These are phyloP conservation scores for Aphelenchoides avenae DNA, from an alignment of 1,140 invertebrate genomes.

Conservation along the genomic window DNA sequence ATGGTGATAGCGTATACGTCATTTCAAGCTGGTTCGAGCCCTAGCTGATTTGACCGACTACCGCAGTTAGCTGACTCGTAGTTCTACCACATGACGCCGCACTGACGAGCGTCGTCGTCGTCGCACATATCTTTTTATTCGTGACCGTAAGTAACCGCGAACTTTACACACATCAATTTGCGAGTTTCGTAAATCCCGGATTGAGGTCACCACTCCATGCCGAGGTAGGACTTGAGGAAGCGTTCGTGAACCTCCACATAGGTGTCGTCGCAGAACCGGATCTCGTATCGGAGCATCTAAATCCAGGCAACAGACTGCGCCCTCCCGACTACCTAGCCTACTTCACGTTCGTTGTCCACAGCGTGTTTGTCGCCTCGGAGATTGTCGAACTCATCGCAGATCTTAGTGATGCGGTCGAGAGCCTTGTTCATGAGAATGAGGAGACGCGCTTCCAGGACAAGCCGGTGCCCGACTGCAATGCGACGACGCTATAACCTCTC, in stretches of 20 bases:
- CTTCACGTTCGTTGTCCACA: slow-evolving; percentile 38
- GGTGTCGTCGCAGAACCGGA: slow-evolving; percentile 39
- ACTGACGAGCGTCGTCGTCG: too few species aligned
- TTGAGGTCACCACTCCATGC: slow-evolving; percentile 54
- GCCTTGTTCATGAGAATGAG: slow-evolving; percentile 27
- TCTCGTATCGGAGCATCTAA: slow-evolving; percentile 44
- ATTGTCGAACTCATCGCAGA: slow-evolving; percentile 36
- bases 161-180: too few species aligned
- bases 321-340: neutral
- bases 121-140: too few species aligned
- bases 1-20: too few species aligned
- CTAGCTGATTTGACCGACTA: too few species aligned
- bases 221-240: slow-evolving; percentile 50
- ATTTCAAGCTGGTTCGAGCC: too few species aligned
- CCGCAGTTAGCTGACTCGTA: too few species aligned
- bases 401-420: slow-evolving; percentile 47
- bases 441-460: slow-evolving; percentile 43
- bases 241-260: slow-evolving; percentile 45
- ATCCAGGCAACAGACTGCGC: neutral
- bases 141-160: too few species aligned
- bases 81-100: too few species aligned
- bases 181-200: too few species aligned
- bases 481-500: slow-evolving; percentile 22
- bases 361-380: slow-evolving; percentile 27
- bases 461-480: slow-evolving; percentile 41